phyloP scores from a whole-genome alignment of 2,797 vertebrate genomes.

The Danio tinwini region DNA sequence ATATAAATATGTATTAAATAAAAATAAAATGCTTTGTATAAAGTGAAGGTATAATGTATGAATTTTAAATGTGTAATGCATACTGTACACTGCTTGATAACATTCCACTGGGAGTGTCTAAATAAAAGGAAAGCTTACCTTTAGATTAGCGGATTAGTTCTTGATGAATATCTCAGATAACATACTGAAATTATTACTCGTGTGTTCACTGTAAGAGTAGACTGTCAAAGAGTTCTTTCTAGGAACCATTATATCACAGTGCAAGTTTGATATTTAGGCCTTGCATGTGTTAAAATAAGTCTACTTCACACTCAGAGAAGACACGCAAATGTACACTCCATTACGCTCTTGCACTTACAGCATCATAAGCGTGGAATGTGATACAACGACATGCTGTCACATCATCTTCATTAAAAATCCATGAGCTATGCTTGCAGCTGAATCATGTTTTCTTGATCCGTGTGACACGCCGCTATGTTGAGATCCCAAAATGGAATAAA shows the following conservation, averaged over 20 bases:
- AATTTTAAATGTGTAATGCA: neutral
- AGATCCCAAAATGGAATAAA: neutral
- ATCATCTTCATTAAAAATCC: conserved; percentile 48
- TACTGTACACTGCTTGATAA: conserved; percentile 8
- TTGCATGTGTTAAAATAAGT: neutral
- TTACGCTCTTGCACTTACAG: neutral
- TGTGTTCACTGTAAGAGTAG: neutral
- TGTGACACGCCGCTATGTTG: conserved; percentile 1
- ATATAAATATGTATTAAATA: no score
- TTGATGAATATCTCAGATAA: neutral
- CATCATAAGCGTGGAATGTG: conserved; percentile 38
- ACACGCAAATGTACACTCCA: neutral
- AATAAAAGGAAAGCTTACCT: neutral
- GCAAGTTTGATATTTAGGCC: neutral
- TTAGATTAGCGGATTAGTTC: neutral
- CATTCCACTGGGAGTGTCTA: neutral
- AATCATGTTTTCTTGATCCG: conserved; percentile 13
- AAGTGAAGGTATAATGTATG: neutral
- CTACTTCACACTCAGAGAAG: neutral
- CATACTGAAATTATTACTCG: neutral
- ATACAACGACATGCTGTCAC: conserved; percentile 33
- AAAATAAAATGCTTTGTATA: no score
- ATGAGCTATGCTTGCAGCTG: conserved; percentile 9
- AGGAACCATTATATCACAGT: neutral
- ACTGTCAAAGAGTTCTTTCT: neutral